Conservation (phyloP, 1,140 invertebrate species). For the Teleogryllus occipitalis region DNA sequence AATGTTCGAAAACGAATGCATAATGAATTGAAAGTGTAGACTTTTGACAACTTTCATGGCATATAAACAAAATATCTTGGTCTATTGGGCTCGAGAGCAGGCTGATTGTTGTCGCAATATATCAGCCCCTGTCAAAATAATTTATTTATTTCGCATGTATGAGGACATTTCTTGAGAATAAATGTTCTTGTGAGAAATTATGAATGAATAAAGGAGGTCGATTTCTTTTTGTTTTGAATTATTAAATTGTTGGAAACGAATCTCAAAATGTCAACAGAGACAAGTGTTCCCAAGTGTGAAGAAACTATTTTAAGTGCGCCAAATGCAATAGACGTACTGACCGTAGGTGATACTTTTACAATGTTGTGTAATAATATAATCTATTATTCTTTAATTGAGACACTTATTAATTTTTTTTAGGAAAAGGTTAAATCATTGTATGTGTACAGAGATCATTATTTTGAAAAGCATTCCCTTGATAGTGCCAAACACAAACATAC, state of each 20-base stretch:
- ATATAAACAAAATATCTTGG: background rate
- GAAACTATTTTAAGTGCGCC: background rate
- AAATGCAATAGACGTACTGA: background rate
- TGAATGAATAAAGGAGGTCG: too few species aligned
- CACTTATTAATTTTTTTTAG: conserved; percentile 37
- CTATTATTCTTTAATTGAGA: background rate
- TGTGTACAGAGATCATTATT: conserved; percentile 65
- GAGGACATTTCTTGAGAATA: background rate
- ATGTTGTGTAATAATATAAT: background rate
- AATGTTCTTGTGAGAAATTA: too few species aligned
- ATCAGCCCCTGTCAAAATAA: background rate
- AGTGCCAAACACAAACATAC: conserved; percentile 55
- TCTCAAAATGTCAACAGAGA: background rate
- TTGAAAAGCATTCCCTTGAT: conserved; percentile 62
- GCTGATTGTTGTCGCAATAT: background rate
- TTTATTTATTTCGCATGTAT: background rate
- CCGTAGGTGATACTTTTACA: background rate
- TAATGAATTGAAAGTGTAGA: background rate
- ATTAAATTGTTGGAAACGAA: too few species aligned
- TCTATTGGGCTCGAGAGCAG: background rate
- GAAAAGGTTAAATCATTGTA: conserved; percentile 58
- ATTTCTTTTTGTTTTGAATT: too few species aligned
- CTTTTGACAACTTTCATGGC: background rate
- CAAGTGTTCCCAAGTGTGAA: background rate
- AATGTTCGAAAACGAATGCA: too few species aligned